phyloP scores from a whole-genome alignment of 2,113 vertebrate genomes.

The Prinia subflava region DNA sequence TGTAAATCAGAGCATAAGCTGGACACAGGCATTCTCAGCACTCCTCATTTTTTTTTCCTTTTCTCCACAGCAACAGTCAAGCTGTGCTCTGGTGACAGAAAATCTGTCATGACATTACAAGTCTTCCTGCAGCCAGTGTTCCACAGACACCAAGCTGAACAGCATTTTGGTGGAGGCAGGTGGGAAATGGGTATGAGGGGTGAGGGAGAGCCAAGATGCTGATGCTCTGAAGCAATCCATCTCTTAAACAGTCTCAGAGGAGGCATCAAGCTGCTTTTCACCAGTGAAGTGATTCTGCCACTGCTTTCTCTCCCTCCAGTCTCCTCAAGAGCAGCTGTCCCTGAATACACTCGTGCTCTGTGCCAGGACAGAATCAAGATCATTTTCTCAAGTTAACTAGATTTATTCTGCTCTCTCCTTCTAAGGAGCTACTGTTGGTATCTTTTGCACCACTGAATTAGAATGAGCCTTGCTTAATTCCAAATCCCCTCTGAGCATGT shows the following conservation, averaged over 20 bases:
- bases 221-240: background rate
- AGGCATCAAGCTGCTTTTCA: background rate
- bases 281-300: background rate
- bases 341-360: background rate
- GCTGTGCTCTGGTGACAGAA: background rate
- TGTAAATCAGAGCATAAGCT: background rate
- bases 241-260: background rate
- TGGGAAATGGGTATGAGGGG: background rate
- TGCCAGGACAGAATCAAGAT: background rate
- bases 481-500: slow-evolving; percentile 1
- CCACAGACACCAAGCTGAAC: background rate
- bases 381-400: slow-evolving; percentile 36
- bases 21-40: background rate
- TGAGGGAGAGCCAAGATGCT: background rate
- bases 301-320: background rate
- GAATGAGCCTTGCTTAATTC: slow-evolving; percentile 28
- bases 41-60: background rate
- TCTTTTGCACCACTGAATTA: background rate
- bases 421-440: slow-evolving; percentile 32
- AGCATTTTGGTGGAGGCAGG: slow-evolving; percentile 6
- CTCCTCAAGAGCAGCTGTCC: slow-evolving; percentile 31
- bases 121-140: background rate
- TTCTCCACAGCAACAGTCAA: background rate
- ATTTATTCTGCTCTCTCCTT: slow-evolving; percentile 15
- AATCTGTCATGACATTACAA: background rate